These are phyloP conservation scores for Meda fulgida DNA, from an alignment of 2,797 vertebrate species.

Conservation along the genomic window DNA sequence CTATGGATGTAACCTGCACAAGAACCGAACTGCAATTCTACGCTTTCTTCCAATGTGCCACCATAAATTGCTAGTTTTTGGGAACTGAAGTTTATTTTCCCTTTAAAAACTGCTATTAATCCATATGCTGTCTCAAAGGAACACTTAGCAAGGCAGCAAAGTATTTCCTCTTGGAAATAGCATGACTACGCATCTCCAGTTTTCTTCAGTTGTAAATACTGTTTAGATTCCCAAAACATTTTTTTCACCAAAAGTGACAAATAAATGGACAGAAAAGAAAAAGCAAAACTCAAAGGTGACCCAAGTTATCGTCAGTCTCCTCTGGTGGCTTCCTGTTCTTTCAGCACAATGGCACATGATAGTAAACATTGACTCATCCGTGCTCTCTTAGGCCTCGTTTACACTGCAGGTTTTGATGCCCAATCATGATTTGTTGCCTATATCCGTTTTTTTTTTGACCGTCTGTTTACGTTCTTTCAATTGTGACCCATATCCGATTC, in stretches of 20 bases:
- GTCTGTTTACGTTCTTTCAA: too few relatives aligned
- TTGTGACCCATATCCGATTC: too few relatives aligned
- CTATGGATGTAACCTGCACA: background rate
- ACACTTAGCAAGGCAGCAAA: background rate
- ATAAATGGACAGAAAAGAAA: background rate
- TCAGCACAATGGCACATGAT: background rate
- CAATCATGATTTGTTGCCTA: too few relatives aligned
- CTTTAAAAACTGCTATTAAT: background rate
- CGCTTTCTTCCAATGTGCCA: background rate
- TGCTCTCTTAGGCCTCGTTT: too few relatives aligned
- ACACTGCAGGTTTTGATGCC: too few relatives aligned
- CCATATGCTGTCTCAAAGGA: slow-evolving; percentile 8
- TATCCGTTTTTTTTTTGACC: too few relatives aligned
- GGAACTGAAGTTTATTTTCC: background rate
- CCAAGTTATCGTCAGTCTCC: background rate
- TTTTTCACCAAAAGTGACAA: background rate
- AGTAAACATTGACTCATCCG: slow-evolving; percentile 50
- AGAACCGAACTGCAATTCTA: background rate
- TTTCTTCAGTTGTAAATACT: background rate
- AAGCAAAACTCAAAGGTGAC: background rate
- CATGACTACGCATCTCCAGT: background rate
- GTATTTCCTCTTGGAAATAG: background rate
- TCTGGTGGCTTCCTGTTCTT: slow-evolving; percentile 4
- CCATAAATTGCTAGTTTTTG: background rate
- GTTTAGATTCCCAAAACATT: background rate